Conservation (phyloP, 2,888 invertebrate genomes). For the Micoletzkya japonica region DNA sequence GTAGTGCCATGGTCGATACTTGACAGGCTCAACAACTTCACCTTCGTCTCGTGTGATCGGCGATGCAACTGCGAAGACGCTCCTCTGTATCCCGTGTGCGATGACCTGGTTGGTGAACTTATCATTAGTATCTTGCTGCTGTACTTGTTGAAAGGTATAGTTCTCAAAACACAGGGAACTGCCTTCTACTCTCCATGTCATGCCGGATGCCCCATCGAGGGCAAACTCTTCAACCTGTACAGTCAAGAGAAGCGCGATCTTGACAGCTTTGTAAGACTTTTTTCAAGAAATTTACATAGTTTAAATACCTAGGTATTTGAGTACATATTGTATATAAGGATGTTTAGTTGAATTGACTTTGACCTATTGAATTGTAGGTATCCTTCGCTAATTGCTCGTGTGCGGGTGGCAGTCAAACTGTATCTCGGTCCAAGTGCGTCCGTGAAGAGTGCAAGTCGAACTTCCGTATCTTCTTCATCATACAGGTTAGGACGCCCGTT, state of each 20-base stretch:
- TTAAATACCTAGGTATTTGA: too few species aligned
- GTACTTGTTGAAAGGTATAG: neutral
- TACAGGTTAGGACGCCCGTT: conserved; percentile 37
- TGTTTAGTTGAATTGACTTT: too few species aligned
- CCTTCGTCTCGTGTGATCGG: conserved; percentile 58
- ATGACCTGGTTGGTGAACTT: conserved; percentile 30
- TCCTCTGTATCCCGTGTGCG: conserved; percentile 65
- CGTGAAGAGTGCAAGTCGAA: conserved; percentile 49
- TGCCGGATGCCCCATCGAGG: conserved; percentile 53
- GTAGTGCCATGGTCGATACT: too few species aligned
- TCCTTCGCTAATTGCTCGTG: conserved; percentile 54
- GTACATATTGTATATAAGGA: too few species aligned
- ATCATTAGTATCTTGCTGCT: neutral
- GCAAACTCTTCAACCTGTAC: conserved; percentile 45
- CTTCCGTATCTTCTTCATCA: conserved; percentile 47
- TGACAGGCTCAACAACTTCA: conserved; percentile 30
- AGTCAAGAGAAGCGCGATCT: conserved; percentile 22
- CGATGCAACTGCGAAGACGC: conserved; percentile 63
- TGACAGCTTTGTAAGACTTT: neutral
- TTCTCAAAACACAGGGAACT: conserved; percentile 35
- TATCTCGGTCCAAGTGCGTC: conserved; percentile 54
- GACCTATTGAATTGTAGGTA: neutral
- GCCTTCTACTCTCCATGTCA: conserved; percentile 65
- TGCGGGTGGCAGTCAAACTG: conserved; percentile 39
- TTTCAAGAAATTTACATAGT: too few species aligned